These are phyloP conservation scores for Metalampra italica DNA, from an alignment of 2,888 invertebrate genomes.

Conservation along the genomic window DNA sequence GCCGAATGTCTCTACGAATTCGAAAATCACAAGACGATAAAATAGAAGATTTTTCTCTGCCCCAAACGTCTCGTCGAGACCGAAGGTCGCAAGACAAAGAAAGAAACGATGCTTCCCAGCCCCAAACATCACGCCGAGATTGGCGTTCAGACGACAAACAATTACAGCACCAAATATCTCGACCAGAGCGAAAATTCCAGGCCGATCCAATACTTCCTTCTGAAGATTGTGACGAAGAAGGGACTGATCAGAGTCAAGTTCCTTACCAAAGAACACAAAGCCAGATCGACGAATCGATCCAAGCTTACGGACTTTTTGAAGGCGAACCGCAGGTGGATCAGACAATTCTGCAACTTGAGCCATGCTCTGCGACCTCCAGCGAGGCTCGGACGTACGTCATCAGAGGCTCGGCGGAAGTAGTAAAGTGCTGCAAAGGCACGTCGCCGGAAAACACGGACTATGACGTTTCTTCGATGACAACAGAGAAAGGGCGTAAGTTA, in stretches of 20 bases:
- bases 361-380: background rate
- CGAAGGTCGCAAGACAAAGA: background rate
- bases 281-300: too few species aligned
- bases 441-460: conserved; percentile 48
- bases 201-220: background rate
- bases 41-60: background rate
- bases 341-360: too few species aligned
- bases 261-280: too few species aligned
- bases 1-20: background rate
- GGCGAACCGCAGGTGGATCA: too few species aligned
- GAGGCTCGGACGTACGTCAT: conserved; percentile 14
- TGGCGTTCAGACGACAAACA: too few species aligned
- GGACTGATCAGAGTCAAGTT: too few species aligned
- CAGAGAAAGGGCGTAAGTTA: conserved; percentile 41
- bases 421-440: conserved; percentile 3
- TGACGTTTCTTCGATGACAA: conserved; percentile 56
- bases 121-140: background rate
- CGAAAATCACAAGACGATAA: background rate
- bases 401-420: conserved; percentile 5
- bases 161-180: background rate
- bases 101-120: background rate
- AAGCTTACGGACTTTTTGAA: too few species aligned
- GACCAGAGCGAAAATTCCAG: background rate
- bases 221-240: too few species aligned
- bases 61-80: background rate